Evolutionary conservation across 2,888 invertebrate genomes (phyloP), one percentile per base, ranked within the genome.

Genomic region (Diplazon laetatorius): DNA sequence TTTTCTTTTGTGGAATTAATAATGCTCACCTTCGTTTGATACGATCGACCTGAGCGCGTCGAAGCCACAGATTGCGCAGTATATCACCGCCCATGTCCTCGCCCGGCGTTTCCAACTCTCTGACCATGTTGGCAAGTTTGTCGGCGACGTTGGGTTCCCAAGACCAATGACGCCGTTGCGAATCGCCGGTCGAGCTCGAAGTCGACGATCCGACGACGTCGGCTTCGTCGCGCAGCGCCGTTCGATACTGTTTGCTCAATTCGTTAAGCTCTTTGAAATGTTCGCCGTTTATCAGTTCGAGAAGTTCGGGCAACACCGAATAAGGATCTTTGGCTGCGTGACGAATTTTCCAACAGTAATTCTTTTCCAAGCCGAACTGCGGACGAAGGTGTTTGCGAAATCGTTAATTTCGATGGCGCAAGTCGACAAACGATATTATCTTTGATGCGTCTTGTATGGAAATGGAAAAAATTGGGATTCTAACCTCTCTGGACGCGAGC

Each of bases 321-420:
- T 85, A 85, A 9, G 82, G 83, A 76, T 89, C 87, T 2, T n/a
- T n/a, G n/a, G 82, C 73, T 10, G 44, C 0, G 25, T 20, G 22
- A 18, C 57, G 12, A 25, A 57, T 1, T 55, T 79, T 84, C 0
- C 16, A 8, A 42, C 84, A 83, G 22, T 82, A 85, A 46, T 73
- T 78, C 65, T 84, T 89, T 59, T 89, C 87, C n/a, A 90, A 82
- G 9, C 87, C 87, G 62, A 82, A 86, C 90, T 90, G 59, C 2
- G 75, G 79, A 18, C n/a, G n/a, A n/a, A n/a, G n/a, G n/a, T n/a
- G n/a, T n/a, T n/a, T n/a, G 8, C 14, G 16, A 68, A 48, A 22
- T 22, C 14, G 12, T 46, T 65, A 8, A 10, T 12, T 50, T 10
- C n/a, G n/a, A n/a, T n/a, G n/a, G n/a, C n/a, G n/a, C n/a, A n/a